Evolutionary conservation across 2,888 invertebrate species (phyloP).

Genomic region (Lamellibrachia satsuma): DNA sequence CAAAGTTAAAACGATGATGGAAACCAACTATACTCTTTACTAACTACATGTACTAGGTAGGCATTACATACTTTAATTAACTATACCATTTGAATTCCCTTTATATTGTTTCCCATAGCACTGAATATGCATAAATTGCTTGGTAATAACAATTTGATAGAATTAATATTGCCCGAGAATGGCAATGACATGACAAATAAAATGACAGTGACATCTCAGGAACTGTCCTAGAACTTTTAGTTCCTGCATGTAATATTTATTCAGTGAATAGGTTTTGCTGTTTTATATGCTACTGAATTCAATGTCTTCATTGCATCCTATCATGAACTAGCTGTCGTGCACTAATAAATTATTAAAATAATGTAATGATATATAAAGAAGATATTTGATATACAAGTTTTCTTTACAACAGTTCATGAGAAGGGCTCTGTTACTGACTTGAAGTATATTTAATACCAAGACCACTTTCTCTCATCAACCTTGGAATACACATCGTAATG

Average conservation of each 20-base stretch:
- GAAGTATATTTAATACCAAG: neutral
- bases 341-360: neutral
- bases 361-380: neutral
- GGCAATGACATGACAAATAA: neutral
- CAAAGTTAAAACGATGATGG: too few species aligned
- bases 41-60: too few species aligned
- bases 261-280: neutral
- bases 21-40: too few species aligned
- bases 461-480: neutral
- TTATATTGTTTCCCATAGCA: too few species aligned
- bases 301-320: neutral
- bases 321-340: neutral
- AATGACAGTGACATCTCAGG: neutral
- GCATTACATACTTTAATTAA: too few species aligned
- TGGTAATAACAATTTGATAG: too few species aligned
- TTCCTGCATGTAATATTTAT: neutral
- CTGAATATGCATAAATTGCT: too few species aligned
- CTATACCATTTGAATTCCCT: too few species aligned
- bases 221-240: neutral
- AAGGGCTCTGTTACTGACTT: neutral
- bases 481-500: neutral
- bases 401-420: neutral
- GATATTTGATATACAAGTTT: neutral
- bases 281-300: neutral
- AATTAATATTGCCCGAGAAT: slow-evolving; percentile 25